These are phyloP conservation scores for Aphelinus certus DNA, from an alignment of 1,140 invertebrate genomes.

Conservation along the genomic window DNA sequence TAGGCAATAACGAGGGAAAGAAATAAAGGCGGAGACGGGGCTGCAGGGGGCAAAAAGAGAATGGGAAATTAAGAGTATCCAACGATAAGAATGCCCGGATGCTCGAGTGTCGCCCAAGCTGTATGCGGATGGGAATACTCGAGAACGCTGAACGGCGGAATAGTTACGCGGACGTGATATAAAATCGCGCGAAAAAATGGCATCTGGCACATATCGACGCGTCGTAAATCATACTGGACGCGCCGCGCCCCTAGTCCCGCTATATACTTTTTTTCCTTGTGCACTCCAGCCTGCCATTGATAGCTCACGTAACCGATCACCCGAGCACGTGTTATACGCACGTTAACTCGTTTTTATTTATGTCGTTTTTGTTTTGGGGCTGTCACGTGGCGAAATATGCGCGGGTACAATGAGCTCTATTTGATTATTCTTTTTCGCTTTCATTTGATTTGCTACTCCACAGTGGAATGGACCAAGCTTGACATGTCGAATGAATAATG, in stretches of 20 bases:
- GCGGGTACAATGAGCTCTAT: no score
- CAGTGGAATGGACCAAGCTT: no score
- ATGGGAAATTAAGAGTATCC: neutral
- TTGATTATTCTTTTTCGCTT: no score
- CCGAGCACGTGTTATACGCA: neutral
- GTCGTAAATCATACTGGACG: conserved; percentile 42
- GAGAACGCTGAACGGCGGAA: no score
- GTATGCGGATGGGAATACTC: no score
- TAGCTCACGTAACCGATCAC: neutral
- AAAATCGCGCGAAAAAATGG: conserved; percentile 40
- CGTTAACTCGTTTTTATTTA: neutral
- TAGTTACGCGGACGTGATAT: no score
- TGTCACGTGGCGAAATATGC: no score
- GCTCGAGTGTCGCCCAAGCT: neutral
- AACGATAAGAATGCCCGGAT: conserved; percentile 1
- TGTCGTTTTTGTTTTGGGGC: no score
- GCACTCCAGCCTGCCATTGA: neutral
- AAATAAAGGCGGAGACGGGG: neutral
- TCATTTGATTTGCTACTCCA: no score
- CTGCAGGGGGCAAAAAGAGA: neutral
- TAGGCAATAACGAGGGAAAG: neutral
- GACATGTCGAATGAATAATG: no score
- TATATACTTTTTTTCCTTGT: neutral
- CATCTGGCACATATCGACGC: conserved; percentile 31
- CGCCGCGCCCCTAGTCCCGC: neutral